Evolutionary conservation across 1,140 invertebrate species (phyloP), one percentile per base, ranked within the genome.

Genomic region (Acromyrmex heyeri): DNA sequence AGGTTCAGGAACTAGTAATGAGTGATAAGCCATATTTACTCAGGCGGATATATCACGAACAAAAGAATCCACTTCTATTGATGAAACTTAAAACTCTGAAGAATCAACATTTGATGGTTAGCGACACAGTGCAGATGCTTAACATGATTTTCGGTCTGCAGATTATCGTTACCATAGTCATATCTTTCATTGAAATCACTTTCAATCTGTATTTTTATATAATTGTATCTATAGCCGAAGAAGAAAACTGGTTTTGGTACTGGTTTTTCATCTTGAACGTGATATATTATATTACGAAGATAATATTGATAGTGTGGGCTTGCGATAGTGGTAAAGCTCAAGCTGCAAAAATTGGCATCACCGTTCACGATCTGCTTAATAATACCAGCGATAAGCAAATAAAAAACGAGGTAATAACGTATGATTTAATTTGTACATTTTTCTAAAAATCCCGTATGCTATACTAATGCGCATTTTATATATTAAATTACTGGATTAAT

Each of bases 121-220:
- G 92, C 73, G 91, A 94, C 14, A 76, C 91, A 0, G 21, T 94
- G 8, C 88, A 92, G 48, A 75, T 85, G 16, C 21, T 94, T 0
- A 95, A 95, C 55, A 44, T 83, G 0, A 90, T 89, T 1, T 95
- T 94, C 55, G 78, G 91, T 24, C 21, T 88, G 2, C 94, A 93
- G 18, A 67, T 94, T n/a, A 50, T 92, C 12, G 69, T 89, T 0
- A 78, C 91, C 0, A 83, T 93, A 4, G 88, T 90, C 0, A 75
- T 92, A 0, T 94, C 93, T 0, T 95, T 95, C 48, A 83, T 83
- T 0, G 90, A 93, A 53, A 81, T 93, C 2, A 95, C 94, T 0
- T 95, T 95, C 21, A 92, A 91, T 3, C 64, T 95, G 6, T 95
- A 94, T 53, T 95, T 95, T 81, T 93, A 88, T 50, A 88, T 95